Base-by-base conservation (phyloP, 2,113 vertebrate species). In the Apodemus sylvaticus region DNA sequence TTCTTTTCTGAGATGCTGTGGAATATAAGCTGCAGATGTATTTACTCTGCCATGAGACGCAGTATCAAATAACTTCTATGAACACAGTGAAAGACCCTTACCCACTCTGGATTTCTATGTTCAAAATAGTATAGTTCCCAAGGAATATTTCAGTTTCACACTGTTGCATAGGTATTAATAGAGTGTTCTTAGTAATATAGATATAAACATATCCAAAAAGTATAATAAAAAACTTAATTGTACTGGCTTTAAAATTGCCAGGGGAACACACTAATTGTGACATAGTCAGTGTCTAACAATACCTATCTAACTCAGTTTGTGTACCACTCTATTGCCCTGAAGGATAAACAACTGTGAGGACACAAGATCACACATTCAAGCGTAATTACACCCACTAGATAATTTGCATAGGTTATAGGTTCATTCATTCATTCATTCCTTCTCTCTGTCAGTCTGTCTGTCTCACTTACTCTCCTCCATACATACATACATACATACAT, bases 1-100 rank as follows among this genome's bases (percentile, higher is more conserved):
- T 86, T 95, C 45, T 96, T 96, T 60, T 62, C 83, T n/a, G 62
- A 91, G 91, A 97, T 77, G 45, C 78, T 79, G n/a, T 94, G 95
- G 94, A 97, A 96, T 91, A 95, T 88, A 96, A 97, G 78, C 90
- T 95, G 66, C 95, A 97, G 96, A 97, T 97, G 95, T 97, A 93
- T 97, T 97, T 96, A 94, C 86, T 96, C 94, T 98, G 96, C 96
- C 97, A 97, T 91, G 94, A 94, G 53, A n/a, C 51, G 82, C 39
- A 55, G 95, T 64, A 94, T 91, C 86, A 95, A 97, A 97, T 91
- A 97, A 85, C 66, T 77, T 45, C 45, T n/a, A 96, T 91, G 96
- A 97, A 97, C 96, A 94, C 19, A 70, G 51, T 39, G 53, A 92
- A 89, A 86, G 62, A 73, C 31, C 73, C 51, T 53, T 89, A 86